Evolutionary conservation across 2,797 vertebrate genomes (phyloP).

Genomic region (Pseudomugil tenellus): DNA sequence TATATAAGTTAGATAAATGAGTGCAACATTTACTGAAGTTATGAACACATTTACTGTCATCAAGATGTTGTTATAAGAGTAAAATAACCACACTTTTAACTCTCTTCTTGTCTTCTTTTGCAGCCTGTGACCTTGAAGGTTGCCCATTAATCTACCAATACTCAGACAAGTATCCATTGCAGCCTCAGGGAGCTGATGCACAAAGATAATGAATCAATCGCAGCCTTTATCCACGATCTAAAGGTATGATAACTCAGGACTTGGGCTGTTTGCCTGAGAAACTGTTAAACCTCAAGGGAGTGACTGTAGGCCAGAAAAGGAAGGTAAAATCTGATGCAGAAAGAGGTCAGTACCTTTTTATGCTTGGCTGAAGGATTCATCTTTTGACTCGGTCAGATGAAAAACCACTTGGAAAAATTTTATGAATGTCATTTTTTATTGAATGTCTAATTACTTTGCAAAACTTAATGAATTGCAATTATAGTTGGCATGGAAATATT

Average conservation of each 20-base stretch:
- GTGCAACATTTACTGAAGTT: not conserved
- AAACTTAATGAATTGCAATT: not conserved
- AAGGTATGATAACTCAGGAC: conserved; percentile 69
- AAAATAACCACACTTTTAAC: conserved; percentile 43
- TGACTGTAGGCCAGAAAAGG: conserved; percentile 48
- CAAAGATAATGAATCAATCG: conserved; percentile 84
- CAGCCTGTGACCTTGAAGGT: conserved; percentile 77
- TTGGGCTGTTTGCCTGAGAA: conserved; percentile 62
- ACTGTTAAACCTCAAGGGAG: conserved; percentile 53
- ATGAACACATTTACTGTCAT: conserved; percentile 33
- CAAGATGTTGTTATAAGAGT: conserved; percentile 25
- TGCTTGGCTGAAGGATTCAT: conserved; percentile 17
- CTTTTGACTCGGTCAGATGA: conserved; percentile 14
- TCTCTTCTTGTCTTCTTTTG: conserved; percentile 42
- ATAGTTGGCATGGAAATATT: not conserved
- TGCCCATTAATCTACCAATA: conserved; percentile 67
- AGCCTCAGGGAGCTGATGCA: conserved; percentile 69
- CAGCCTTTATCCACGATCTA: conserved; percentile 78
- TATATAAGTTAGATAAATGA: not conserved
- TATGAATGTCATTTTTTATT: not conserved
- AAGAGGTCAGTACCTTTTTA: conserved; percentile 57
- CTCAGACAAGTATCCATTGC: conserved; percentile 70
- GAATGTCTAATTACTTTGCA: no score
- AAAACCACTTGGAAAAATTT: conserved; percentile 1
- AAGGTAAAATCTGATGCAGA: conserved; percentile 61